These are phyloP conservation scores for Microplitis deprimator DNA, from an alignment of 2,888 invertebrate genomes.

Conservation along the genomic window DNA sequence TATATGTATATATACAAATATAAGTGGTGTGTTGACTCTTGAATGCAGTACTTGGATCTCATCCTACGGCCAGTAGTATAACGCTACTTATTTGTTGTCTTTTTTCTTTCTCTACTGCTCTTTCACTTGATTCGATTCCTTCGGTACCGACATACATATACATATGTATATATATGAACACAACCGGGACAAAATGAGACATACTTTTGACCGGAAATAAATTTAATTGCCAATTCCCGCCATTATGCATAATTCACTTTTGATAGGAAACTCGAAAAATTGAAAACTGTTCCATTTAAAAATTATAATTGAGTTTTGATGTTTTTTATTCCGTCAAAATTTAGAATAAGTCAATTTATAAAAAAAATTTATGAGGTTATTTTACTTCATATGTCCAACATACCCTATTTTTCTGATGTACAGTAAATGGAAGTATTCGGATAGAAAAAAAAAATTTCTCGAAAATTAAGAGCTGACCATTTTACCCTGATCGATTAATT, in stretches of 20 bases:
- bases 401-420: not conserved
- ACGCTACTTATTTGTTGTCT: constrained; percentile 13
- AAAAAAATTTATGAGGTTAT: no score
- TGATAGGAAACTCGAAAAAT: no score
- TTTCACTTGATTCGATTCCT: constrained; percentile 30
- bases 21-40: constrained; percentile 16
- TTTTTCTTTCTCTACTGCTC: constrained; percentile 25
- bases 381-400: no score
- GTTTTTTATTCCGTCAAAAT: no score
- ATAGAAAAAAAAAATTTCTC: not conserved
- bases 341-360: no score
- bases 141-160: not conserved
- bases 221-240: no score
- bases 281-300: no score
- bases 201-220: not conserved
- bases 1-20: constrained; percentile 19
- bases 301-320: no score
- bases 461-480: no score
- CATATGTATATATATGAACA: not conserved
- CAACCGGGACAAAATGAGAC: not conserved
- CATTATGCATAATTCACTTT: no score
- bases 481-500: not conserved
- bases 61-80: constrained; percentile 11
- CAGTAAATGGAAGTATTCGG: not conserved
- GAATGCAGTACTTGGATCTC: not conserved